phyloP scores from a whole-genome alignment of 2,113 vertebrate species.

The Propithecus coquereli region DNA sequence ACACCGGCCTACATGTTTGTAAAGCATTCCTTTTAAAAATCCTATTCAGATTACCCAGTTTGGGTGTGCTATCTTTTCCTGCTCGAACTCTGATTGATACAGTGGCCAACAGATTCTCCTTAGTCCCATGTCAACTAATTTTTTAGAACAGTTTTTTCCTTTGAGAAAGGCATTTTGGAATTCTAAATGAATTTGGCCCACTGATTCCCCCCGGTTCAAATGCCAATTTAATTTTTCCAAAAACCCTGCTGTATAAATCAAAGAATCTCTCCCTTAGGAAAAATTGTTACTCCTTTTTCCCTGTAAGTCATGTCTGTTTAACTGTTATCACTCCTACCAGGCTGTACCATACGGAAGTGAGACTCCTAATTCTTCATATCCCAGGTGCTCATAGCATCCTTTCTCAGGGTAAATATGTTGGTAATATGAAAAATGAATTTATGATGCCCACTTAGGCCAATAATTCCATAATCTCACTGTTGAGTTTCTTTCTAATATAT shows the following conservation, averaged over 20 bases:
- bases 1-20: background rate
- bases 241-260: background rate
- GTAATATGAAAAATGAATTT: background rate
- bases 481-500: background rate
- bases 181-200: constrained; percentile 11
- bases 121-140: background rate
- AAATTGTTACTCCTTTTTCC: background rate
- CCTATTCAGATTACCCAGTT: background rate
- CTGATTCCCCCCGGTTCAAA: background rate
- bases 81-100: background rate
- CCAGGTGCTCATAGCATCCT: background rate
- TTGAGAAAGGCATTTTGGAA: background rate
- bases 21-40: background rate
- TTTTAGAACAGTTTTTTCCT: background rate
- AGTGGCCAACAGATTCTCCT: background rate
- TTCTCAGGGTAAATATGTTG: background rate
- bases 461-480: constrained; percentile 1
- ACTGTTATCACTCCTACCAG: background rate
- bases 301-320: background rate
- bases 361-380: background rate
- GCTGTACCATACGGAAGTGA: background rate
- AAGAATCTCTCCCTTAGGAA: background rate
- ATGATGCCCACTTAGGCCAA: background rate
- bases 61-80: background rate
- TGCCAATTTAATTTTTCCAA: constrained; percentile 20